Conservation (phyloP, 1,140 invertebrate species). For the Caenorhabditis tropicalis region DNA sequence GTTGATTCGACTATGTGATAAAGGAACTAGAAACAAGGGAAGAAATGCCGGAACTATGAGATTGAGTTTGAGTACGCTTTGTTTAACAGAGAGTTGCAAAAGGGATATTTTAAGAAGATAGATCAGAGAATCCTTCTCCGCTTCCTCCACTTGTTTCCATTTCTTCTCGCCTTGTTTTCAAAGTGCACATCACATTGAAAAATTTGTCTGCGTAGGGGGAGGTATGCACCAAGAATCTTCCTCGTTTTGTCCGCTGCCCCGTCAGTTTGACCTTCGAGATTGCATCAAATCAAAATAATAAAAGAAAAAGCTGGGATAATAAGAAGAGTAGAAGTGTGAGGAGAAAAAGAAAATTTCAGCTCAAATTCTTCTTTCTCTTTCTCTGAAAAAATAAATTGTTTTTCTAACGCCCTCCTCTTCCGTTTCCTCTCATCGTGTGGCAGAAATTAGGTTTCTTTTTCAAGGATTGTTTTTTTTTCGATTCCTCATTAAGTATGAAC, state of each 20-base stretch:
- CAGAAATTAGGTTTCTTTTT: slow-evolving; percentile 23
- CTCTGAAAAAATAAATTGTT: slow-evolving; percentile 25
- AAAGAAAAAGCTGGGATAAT: background rate
- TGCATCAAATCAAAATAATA: background rate
- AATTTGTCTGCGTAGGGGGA: background rate
- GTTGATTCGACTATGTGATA: background rate
- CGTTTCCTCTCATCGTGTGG: background rate
- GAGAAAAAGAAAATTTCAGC: background rate
- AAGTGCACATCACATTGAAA: background rate
- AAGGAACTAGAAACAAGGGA: slow-evolving; percentile 12
- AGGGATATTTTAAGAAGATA: slow-evolving; percentile 10
- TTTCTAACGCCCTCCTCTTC: slow-evolving; percentile 3
- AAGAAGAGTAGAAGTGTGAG: background rate
- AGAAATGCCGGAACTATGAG: background rate
- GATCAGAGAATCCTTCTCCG: slow-evolving; percentile 6
- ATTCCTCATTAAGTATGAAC: background rate
- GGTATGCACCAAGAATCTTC: background rate
- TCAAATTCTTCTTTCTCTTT: background rate
- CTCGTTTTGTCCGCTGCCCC: no score
- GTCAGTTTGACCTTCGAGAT: no score
- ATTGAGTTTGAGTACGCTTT: slow-evolving; percentile 36
- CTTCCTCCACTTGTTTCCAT: background rate
- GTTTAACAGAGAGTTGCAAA: slow-evolving; percentile 32
- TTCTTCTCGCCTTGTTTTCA: background rate
- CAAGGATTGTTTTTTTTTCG: background rate